A percentile compares a stretch with the other conserved stretches of the same genome.
Evolutionary conservation across 2,113 vertebrate genomes (phyloP).

Genomic region (Chitala chitala): DNA sequence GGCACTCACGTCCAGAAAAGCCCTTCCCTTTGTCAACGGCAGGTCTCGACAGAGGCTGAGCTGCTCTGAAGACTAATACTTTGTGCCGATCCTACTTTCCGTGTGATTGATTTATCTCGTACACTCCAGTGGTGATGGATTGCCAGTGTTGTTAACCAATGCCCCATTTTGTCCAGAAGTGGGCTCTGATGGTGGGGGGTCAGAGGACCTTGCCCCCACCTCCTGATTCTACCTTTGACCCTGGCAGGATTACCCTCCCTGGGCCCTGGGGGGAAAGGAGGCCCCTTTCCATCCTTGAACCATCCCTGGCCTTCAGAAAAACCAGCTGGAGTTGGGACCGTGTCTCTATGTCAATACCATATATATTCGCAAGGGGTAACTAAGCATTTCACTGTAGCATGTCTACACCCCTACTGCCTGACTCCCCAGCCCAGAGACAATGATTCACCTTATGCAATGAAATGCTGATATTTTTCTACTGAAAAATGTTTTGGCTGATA

Average conservation of each 20-base stretch:
- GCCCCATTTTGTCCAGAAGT: constrained; percentile 24
- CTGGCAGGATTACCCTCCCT: constrained; percentile 23
- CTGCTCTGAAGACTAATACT: too few species aligned
- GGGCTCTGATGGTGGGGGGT: background rate
- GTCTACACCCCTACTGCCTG: too few species aligned
- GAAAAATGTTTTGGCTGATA: too few species aligned
- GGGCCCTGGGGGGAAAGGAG: constrained; percentile 23
- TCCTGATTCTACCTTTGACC: constrained; percentile 25
- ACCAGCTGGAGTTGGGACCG: constrained; percentile 5
- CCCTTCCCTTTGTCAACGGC: too few species aligned
- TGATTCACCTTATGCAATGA: too few species aligned
- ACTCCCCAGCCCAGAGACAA: too few species aligned
- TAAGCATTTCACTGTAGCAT: background rate
- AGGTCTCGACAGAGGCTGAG: too few species aligned
- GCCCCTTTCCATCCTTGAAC: constrained; percentile 18
- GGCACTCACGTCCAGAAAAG: too few species aligned
- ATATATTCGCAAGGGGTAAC: background rate
- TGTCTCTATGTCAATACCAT: background rate
- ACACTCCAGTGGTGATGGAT: constrained; percentile 14
- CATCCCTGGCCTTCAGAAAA: constrained; percentile 9
- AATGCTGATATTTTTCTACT: too few species aligned
- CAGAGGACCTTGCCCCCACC: background rate
- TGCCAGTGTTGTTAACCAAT: constrained; percentile 11
- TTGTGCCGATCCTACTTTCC: background rate
- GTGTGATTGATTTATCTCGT: constrained; percentile 16